Base-by-base conservation (phyloP, 1,140 invertebrate species). In the Lordiphosa stackelbergi region DNA sequence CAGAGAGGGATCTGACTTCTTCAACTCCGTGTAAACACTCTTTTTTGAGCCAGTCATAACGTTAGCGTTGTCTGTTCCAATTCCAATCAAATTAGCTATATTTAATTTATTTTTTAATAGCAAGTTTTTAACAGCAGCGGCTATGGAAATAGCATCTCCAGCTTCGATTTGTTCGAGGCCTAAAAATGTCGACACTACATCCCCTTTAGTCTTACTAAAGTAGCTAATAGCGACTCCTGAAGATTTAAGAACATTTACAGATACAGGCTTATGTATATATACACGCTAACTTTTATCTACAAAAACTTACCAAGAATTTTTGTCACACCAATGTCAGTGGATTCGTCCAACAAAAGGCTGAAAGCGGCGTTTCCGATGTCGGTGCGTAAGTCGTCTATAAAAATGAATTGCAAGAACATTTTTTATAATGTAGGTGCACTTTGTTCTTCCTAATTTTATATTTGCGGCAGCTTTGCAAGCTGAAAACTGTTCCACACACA, bases 11-110 rank as follows among this genome's bases (percentile, higher is more conserved):
- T 1, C 16, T 16, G 16, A 16, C 16, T 53, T 41, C 38, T 13
- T 53, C 13, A 53, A 31, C 37, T 43, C 38, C 6, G 51, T 53
- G 51, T 16, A 54, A 11, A 35, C 53, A 31, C 53, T 54, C 16
- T 22, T 36, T 19, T 37, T 49, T 10, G 13, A 37, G 9, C 47
- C 47, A 13, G 47, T 49, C 47, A 49, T 36, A 4, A 49, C 47
- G n/a, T 13, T 38, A 35, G 47, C 47, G 34, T 49, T 49, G 13
- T 38, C 43, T 10, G 28, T 46, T 10, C 24, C 43, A 31, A 46
- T 46, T 31, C 4, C 47, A n/a, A 49, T 37, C 35, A 49, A 35
- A 38, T 49, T n/a, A n/a, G n/a, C n/a, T 49, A 10, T 12, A 11
- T 13, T 16, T 49, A 22, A 5, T 22, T 22, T 3, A 4, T 22